Conservation (phyloP, 1,140 invertebrate genomes). For the Asobara japonica region DNA sequence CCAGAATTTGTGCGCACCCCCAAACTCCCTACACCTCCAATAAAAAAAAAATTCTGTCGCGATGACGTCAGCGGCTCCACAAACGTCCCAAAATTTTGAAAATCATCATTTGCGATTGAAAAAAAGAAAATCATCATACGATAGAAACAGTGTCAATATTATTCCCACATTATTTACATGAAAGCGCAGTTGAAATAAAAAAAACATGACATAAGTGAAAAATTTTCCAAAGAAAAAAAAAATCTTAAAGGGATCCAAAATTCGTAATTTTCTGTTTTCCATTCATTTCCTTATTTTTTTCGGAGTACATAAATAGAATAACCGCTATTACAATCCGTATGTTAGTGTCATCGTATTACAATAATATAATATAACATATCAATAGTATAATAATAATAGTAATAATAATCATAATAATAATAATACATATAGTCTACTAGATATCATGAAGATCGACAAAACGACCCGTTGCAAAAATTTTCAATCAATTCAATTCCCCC, state of each 20-base stretch:
- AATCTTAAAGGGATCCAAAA: background rate
- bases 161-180: background rate
- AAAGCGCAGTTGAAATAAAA: background rate
- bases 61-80: constrained; percentile 18
- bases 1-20: no score
- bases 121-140: background rate
- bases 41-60: constrained; percentile 14
- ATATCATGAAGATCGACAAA: constrained; percentile 49
- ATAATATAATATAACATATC: constrained; percentile 44
- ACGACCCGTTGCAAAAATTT: constrained; percentile 38
- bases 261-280: constrained; percentile 9
- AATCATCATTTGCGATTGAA: background rate
- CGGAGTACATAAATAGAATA: constrained; percentile 57
- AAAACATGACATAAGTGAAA: no score
- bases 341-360: constrained; percentile 56
- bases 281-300: constrained; percentile 28
- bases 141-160: background rate
- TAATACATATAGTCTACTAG: constrained; percentile 55
- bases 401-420: constrained; percentile 50
- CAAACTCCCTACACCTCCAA: no score
- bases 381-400: constrained; percentile 47
- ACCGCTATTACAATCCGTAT: constrained; percentile 54
- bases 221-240: background rate
- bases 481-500: constrained; percentile 11
- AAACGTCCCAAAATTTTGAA: constrained; percentile 16